These are phyloP conservation scores for Marronus borbonicus DNA, from an alignment of 2,888 invertebrate genomes.

Conservation along the genomic window DNA sequence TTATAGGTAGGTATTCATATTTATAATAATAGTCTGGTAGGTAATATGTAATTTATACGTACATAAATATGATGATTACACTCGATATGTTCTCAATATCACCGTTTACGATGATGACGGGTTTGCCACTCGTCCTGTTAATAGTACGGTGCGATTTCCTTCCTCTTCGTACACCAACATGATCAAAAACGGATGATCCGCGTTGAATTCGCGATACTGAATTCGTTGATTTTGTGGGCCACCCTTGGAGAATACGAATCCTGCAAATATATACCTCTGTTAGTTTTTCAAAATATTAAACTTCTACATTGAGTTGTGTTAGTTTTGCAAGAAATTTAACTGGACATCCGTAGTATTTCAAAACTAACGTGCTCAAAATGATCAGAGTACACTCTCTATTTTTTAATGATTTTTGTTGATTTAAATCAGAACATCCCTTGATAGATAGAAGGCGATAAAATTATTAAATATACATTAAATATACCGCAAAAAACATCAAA, in stretches of 20 bases:
- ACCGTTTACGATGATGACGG: slow-evolving; percentile 24
- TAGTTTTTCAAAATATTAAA: no score
- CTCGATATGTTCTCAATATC: neutral
- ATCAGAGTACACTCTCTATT: no score
- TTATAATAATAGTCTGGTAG: slow-evolving; percentile 23
- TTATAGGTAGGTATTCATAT: slow-evolving; percentile 17
- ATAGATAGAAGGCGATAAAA: no score
- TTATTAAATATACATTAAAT: no score
- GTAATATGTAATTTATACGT: slow-evolving; percentile 19
- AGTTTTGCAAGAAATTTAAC: no score
- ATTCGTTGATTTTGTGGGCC: slow-evolving; percentile 31
- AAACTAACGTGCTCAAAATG: no score
- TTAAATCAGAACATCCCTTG: no score
- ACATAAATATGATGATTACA: slow-evolving; percentile 26
- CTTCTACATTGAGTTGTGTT: no score
- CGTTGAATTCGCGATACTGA: slow-evolving; percentile 51
- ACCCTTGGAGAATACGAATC: slow-evolving; percentile 30
- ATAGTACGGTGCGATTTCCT: slow-evolving; percentile 14
- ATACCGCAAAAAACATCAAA: no score
- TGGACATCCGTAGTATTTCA: no score
- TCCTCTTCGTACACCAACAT: slow-evolving; percentile 44
- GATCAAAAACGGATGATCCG: slow-evolving; percentile 54
- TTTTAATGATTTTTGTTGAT: no score
- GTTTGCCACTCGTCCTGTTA: slow-evolving; percentile 28
- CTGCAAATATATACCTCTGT: neutral